These are phyloP conservation scores for Rafetus swinhoei DNA, from an alignment of 2,113 vertebrate genomes.

Conservation along the genomic window DNA sequence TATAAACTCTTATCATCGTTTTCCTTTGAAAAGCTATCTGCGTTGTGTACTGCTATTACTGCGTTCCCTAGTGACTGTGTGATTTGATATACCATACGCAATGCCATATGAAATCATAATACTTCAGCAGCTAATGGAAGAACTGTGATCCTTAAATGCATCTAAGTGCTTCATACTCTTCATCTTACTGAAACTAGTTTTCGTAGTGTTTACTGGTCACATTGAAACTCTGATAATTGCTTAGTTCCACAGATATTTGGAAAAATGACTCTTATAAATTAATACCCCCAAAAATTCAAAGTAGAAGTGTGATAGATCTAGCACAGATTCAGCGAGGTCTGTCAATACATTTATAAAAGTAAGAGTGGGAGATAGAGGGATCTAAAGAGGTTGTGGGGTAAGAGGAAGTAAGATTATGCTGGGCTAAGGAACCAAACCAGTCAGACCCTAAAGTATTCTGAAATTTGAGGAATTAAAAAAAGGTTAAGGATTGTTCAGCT, in stretches of 20 bases:
- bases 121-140: not conserved
- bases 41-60: not conserved
- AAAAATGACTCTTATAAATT: not conserved
- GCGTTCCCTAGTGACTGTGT: not conserved
- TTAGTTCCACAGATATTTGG: not conserved
- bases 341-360: not conserved
- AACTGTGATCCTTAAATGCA: not conserved
- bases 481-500: not conserved
- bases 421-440: not conserved
- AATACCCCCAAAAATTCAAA: not conserved
- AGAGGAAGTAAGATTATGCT: not conserved
- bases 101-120: not conserved
- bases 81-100: rapidly evolving
- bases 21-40: not conserved
- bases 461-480: not conserved
- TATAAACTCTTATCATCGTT: not conserved
- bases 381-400: not conserved
- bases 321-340: not conserved
- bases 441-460: not conserved
- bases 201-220: not conserved
- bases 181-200: not conserved
- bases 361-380: not conserved
- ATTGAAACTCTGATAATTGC: not conserved
- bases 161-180: not conserved
- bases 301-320: not conserved